These are phyloP conservation scores for Orthosia gracilis DNA, from an alignment of 2,888 invertebrate genomes.

Conservation along the genomic window DNA sequence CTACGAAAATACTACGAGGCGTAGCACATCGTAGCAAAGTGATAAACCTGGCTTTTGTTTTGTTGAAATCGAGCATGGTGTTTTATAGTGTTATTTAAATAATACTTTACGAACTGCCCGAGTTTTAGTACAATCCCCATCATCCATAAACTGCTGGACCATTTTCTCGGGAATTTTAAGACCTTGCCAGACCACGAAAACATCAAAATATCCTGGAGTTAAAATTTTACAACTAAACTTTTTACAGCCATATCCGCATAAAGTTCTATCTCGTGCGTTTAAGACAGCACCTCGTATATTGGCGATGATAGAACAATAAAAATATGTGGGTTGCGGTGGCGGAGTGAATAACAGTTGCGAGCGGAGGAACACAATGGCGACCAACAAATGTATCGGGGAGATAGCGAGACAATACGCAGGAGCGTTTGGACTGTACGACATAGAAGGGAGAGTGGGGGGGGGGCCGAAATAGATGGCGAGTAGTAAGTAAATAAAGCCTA, in stretches of 20 bases:
- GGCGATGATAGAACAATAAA: conserved; percentile 61
- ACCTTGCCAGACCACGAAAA: conserved; percentile 25
- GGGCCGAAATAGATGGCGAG: neutral
- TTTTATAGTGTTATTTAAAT: conserved; percentile 2
- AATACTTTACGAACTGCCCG: neutral
- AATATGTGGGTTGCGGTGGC: conserved; percentile 49
- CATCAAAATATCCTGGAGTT: conserved; percentile 28
- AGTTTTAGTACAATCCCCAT: conserved; percentile 18
- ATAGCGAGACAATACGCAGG: conserved; percentile 52
- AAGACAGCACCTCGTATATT: conserved; percentile 46
- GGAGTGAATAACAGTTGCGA: conserved; percentile 51
- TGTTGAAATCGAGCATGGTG: neutral
- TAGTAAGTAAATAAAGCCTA: neutral
- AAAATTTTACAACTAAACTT: conserved; percentile 46
- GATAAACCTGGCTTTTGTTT: neutral
- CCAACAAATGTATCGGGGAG: conserved; percentile 61
- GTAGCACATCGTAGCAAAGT: conserved; percentile 36
- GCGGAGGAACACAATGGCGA: conserved; percentile 42
- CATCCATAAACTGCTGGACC: conserved; percentile 27
- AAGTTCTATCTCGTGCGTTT: conserved; percentile 50
- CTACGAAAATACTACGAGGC: conserved; percentile 41
- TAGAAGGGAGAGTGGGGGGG: neutral
- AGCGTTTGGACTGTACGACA: conserved; percentile 22
- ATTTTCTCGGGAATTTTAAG: conserved; percentile 18
- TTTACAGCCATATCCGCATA: conserved; percentile 40